phyloP scores from a whole-genome alignment of 2,797 vertebrate species.

The Pelobates cultripes region DNA sequence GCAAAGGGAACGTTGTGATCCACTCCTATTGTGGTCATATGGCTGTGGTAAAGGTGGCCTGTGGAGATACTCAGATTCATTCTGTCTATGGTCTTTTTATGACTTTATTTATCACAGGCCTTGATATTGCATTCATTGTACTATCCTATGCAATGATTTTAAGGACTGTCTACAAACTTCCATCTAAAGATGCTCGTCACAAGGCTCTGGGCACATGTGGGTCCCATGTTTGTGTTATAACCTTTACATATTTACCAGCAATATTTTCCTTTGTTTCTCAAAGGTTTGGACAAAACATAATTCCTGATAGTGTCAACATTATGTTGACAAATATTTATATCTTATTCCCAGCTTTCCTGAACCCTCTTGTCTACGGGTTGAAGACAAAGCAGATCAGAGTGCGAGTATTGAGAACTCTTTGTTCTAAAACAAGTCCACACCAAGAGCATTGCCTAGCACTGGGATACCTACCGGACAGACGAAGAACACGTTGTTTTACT shows the following conservation, averaged over 20 bases:
- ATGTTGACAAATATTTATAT: conserved; percentile 54
- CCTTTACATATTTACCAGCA: conserved; percentile 60
- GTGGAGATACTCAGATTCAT: conserved; percentile 57
- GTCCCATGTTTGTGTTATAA: conserved; percentile 59
- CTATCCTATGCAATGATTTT: conserved; percentile 62
- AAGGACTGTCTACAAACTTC: conserved; percentile 52
- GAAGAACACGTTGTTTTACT: too few relatives aligned
- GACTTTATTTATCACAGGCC: conserved; percentile 57
- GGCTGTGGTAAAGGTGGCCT: conserved; percentile 61
- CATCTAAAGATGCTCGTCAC: conserved; percentile 49
- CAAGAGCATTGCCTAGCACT: background rate
- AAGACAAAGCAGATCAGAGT: conserved; percentile 54
- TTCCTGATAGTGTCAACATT: conserved; percentile 16
- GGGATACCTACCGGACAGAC: too few relatives aligned
- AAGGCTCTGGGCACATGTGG: conserved; percentile 62
- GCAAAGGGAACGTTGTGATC: background rate
- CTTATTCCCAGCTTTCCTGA: conserved; percentile 48
- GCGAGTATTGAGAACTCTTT: background rate
- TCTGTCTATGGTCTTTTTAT: conserved; percentile 60
- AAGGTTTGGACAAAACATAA: conserved; percentile 48
- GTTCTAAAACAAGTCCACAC: too few relatives aligned
- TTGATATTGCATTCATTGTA: conserved; percentile 58
- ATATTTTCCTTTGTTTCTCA: conserved; percentile 63
- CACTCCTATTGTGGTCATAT: conserved; percentile 64
- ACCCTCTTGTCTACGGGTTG: conserved; percentile 52